These are phyloP conservation scores for Cantharis nigra DNA, from an alignment of 2,888 invertebrate genomes.

Conservation along the genomic window DNA sequence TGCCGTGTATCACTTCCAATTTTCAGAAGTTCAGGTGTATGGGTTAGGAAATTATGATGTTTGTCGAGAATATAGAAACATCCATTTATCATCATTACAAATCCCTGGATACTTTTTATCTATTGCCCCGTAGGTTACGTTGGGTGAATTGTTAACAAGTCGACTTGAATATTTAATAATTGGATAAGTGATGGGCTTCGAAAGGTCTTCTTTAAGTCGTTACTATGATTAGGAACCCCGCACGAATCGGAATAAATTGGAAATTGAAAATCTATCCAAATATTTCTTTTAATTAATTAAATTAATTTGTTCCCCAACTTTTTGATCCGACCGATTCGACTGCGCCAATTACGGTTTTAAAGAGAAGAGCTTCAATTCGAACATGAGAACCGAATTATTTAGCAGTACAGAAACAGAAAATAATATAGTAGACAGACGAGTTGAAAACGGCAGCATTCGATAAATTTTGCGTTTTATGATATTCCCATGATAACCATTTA, in stretches of 20 bases:
- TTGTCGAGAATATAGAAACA: not conserved
- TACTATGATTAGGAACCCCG: not conserved
- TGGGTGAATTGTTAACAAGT: not conserved
- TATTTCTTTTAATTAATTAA: not conserved
- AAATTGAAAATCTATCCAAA: not conserved
- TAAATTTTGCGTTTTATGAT: not conserved
- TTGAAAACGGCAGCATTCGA: not conserved
- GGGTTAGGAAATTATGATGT: not conserved
- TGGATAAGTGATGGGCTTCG: not conserved
- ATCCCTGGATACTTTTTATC: not conserved
- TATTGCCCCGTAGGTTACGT: not conserved
- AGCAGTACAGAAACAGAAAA: not conserved
- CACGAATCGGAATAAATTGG: not conserved
- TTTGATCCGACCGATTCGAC: not conserved
- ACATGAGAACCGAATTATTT: not conserved
- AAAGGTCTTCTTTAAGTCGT: not conserved
- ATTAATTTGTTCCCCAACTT: not conserved
- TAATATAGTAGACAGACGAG: not conserved
- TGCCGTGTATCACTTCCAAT: not conserved
- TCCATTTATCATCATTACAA: not conserved
- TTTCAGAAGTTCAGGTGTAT: not conserved
- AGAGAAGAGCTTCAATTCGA: not conserved
- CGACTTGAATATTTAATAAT: not conserved
- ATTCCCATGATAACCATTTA: slow-evolving; percentile 1
- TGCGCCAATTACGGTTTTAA: not conserved